Conservation (phyloP, 2,113 vertebrate genomes). For the Beaufortia kweichowensis region DNA sequence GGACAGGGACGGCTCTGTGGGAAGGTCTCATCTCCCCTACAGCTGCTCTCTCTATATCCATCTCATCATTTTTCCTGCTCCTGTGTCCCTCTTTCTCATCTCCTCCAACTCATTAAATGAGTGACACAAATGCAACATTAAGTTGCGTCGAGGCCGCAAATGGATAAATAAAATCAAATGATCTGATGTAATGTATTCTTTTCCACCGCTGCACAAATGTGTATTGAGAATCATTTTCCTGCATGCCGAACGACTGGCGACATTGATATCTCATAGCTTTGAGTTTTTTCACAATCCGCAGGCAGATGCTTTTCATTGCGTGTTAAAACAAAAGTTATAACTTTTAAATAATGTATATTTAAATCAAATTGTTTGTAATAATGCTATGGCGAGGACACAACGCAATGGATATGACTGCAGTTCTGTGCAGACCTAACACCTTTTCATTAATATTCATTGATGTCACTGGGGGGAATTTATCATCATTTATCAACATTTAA, state of each 20-base stretch:
- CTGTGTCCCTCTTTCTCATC: conserved; percentile 15
- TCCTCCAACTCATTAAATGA: conserved; percentile 74
- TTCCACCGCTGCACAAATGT: conserved; percentile 59
- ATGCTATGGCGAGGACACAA: not conserved
- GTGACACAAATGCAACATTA: conserved; percentile 79
- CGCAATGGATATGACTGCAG: not conserved
- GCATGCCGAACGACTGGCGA: conserved; percentile 4
- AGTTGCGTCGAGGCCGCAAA: conserved; percentile 81
- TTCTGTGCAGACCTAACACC: conserved; percentile 42
- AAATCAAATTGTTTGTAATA: not conserved
- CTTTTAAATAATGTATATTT: conserved; percentile 34
- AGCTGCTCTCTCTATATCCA: conserved; percentile 79
- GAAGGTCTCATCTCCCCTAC: conserved; percentile 83
- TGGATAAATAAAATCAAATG: conserved; percentile 81
- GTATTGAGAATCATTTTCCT: conserved; percentile 56
- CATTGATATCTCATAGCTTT: conserved; percentile 2
- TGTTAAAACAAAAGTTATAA: conserved; percentile 32
- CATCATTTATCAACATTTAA: conserved; percentile 63
- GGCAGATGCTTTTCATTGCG: not conserved
- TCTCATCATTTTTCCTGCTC: conserved; percentile 59
- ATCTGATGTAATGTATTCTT: conserved; percentile 77
- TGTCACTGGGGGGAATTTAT: conserved; percentile 52
- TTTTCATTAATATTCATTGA: conserved; percentile 59
- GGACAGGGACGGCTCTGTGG: conserved; percentile 76
- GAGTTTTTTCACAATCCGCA: not conserved